phyloP scores from a whole-genome alignment of 2,797 vertebrate species.

The Cynodonichthys magdalenae region DNA sequence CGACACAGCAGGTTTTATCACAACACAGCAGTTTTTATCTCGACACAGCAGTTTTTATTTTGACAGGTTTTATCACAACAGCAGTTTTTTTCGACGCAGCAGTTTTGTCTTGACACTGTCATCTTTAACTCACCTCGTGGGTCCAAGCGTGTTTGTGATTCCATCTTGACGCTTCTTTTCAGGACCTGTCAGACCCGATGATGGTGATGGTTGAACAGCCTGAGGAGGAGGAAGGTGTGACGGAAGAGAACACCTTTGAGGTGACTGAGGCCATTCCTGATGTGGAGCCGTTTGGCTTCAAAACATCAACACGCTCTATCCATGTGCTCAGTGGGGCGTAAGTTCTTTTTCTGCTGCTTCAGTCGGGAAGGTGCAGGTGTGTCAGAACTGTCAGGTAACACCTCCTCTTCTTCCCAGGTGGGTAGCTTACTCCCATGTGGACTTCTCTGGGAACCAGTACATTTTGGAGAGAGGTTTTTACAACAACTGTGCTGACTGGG shows the following conservation, averaged over 20 bases:
- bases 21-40: too few species aligned
- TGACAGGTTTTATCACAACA: too few species aligned
- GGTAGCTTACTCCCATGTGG: slow-evolving; percentile 91
- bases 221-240: slow-evolving; percentile 80
- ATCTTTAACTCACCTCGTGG: too few species aligned
- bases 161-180: background rate
- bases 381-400: background rate
- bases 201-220: slow-evolving; percentile 86
- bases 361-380: background rate
- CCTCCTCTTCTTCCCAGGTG: slow-evolving; percentile 77
- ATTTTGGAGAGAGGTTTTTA: slow-evolving; percentile 96
- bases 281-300: slow-evolving; percentile 82
- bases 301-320: slow-evolving; percentile 84
- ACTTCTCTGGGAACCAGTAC: slow-evolving; percentile 92
- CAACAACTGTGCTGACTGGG: slow-evolving; percentile 91
- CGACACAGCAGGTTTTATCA: too few species aligned
- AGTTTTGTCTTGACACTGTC: too few species aligned
- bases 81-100: too few species aligned
- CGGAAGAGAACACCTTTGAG: slow-evolving; percentile 84
- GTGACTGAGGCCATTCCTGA: slow-evolving; percentile 88
- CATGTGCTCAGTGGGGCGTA: slow-evolving; percentile 91
- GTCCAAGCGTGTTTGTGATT: too few species aligned
- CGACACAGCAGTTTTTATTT: too few species aligned
- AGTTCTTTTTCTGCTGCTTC: slow-evolving; percentile 49
- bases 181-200: slow-evolving; percentile 88